A percentile compares a stretch with the other conserved stretches of the same genome.
These are phyloP conservation scores for Aratinga solstitialis DNA, from an alignment of 2,797 vertebrate species.

Conservation along the genomic window DNA sequence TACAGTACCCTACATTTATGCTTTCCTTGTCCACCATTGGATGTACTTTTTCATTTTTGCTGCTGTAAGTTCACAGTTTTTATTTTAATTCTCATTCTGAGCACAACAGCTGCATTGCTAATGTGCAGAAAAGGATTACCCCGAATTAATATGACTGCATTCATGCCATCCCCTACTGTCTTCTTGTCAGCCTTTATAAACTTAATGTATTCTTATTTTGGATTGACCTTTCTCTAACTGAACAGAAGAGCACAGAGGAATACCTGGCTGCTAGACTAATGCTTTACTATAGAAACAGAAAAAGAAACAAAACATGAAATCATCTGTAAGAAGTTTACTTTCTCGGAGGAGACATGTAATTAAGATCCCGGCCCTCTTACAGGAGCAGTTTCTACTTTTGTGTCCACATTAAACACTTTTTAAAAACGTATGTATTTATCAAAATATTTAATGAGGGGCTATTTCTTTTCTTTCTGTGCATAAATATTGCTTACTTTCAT, in stretches of 20 bases:
- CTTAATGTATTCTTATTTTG: not conserved
- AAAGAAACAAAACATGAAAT: not conserved
- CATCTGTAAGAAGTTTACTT: not conserved
- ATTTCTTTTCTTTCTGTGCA: not conserved
- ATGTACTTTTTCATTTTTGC: not conserved
- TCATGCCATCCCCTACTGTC: not conserved
- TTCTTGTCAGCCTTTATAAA: conserved; percentile 25
- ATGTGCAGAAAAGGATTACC: not conserved
- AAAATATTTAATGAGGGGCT: not conserved
- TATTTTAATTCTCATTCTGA: conserved; percentile 8
- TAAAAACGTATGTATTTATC: not conserved
- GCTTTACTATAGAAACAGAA: not conserved
- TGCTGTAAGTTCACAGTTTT: not conserved
- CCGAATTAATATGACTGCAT: conserved; percentile 18
- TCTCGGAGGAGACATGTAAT: not conserved
- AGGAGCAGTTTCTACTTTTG: not conserved
- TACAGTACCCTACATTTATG: not conserved
- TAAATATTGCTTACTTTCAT: not conserved
- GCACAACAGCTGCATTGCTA: not conserved
- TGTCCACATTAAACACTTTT: not conserved
- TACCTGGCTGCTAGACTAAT: not conserved
- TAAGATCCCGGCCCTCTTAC: not conserved
- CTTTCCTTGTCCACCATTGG: not conserved
- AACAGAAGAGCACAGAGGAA: not conserved
- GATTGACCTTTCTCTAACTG: conserved; percentile 46